These are phyloP conservation scores for Heliconius erato DNA, from an alignment of 2,888 invertebrate genomes.

Conservation along the genomic window DNA sequence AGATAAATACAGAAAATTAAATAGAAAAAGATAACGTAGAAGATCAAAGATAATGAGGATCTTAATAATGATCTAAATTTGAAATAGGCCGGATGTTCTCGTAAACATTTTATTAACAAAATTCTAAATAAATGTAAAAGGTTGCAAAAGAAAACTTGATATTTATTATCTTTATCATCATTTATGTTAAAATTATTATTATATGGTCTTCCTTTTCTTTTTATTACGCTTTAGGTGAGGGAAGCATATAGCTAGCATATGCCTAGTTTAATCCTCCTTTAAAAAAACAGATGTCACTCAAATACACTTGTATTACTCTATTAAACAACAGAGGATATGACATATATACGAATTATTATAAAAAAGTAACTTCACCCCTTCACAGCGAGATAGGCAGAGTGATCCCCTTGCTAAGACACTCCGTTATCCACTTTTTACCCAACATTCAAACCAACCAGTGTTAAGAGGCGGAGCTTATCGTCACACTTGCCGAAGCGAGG, in stretches of 20 bases:
- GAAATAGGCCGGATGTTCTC: neutral
- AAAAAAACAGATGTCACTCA: too few relatives aligned
- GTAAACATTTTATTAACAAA: conserved; percentile 7
- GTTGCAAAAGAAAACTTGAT: neutral
- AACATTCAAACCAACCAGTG: neutral
- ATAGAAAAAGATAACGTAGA: neutral
- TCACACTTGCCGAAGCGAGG: too few relatives aligned
- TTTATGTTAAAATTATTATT: neutral
- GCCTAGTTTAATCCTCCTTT: too few relatives aligned
- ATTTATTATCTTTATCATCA: too few relatives aligned
- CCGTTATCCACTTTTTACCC: neutral
- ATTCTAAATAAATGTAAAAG: neutral
- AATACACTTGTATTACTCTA: too few relatives aligned
- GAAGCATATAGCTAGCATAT: too few relatives aligned
- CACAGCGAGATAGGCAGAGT: too few relatives aligned
- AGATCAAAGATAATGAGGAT: conserved; percentile 11
- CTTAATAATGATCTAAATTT: conserved; percentile 8
- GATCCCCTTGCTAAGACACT: neutral
- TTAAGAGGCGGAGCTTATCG: neutral
- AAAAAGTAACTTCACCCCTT: too few relatives aligned
- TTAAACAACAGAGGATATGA: too few relatives aligned
- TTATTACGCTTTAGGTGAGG: too few relatives aligned
- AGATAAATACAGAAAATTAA: neutral
- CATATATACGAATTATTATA: too few relatives aligned
- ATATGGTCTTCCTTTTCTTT: neutral